These are phyloP conservation scores for Poecile atricapillus DNA, from an alignment of 2,113 vertebrate species.

Conservation along the genomic window DNA sequence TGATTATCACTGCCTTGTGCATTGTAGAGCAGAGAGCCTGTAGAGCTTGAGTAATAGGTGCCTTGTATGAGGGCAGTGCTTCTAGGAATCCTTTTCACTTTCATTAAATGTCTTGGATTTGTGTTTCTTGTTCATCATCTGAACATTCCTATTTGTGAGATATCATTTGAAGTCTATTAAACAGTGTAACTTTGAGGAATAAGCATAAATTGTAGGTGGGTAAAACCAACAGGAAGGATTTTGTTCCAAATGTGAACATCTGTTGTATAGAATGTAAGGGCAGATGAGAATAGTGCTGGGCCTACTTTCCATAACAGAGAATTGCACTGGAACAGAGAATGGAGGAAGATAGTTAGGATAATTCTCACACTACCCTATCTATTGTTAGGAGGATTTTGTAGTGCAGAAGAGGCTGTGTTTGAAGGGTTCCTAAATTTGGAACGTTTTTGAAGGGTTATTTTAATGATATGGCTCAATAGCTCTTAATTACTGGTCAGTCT, in stretches of 20 bases:
- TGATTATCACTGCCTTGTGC: not conserved
- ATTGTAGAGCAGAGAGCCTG: not conserved
- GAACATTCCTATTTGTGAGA: not conserved
- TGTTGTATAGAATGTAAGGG: not conserved
- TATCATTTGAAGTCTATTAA: not conserved
- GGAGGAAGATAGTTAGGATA: not conserved
- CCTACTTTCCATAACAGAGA: not conserved
- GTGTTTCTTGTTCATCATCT: not conserved
- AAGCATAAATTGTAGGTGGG: not conserved
- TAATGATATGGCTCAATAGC: not conserved
- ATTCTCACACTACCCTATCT: not conserved
- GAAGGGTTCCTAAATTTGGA: not conserved
- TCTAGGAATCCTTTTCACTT: not conserved
- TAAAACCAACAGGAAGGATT: not conserved
- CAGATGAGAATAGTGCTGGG: not conserved
- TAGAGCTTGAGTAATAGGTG: not conserved
- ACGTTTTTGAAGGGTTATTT: not conserved
- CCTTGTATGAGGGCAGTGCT: rapidly evolving
- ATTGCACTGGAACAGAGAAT: not conserved
- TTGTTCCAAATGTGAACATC: not conserved
- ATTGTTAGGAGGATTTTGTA: not conserved
- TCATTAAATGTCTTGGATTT: not conserved
- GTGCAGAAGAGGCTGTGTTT: not conserved
- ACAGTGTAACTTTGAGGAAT: not conserved
- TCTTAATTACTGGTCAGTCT: not conserved